phyloP scores from a whole-genome alignment of 2,797 vertebrate genomes.

The Siniperca scherzeri region DNA sequence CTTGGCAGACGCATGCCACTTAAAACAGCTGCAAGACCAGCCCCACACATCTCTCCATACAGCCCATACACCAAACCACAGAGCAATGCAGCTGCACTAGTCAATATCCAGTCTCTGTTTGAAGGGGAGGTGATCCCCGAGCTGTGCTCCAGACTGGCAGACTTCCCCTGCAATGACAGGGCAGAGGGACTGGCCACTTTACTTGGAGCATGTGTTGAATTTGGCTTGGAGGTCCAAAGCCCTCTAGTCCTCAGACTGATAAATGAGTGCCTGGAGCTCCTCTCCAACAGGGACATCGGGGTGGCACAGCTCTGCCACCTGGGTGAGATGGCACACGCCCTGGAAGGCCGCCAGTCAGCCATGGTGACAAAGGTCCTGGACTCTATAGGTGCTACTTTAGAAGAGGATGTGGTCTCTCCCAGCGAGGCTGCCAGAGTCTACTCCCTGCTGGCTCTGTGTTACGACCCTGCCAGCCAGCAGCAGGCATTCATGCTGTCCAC shows the following conservation, averaged over 20 bases:
- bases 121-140: conserved; percentile 46
- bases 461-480: conserved; percentile 27
- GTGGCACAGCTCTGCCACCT: conserved; percentile 57
- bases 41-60: conserved; percentile 9
- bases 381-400: conserved; percentile 12
- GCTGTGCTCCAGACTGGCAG: conserved; percentile 50
- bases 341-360: conserved; percentile 36
- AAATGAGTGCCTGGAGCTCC: conserved; percentile 44
- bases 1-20: neutral
- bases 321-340: conserved; percentile 37
- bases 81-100: neutral
- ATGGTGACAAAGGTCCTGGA: conserved; percentile 41
- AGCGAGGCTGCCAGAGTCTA: conserved; percentile 35
- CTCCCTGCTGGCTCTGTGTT: conserved; percentile 46
- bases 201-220: conserved; percentile 52
- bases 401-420: conserved; percentile 20
- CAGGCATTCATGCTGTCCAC: conserved; percentile 28
- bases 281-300: conserved; percentile 19
- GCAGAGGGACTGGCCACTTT: conserved; percentile 43
- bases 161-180: conserved; percentile 25
- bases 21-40: neutral
- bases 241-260: conserved; percentile 33
- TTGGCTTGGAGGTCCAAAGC: conserved; percentile 38
- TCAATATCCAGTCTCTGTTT: conserved; percentile 32
- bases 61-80: neutral